A percentile compares a stretch with the other conserved stretches of the same genome.
phyloP scores from a whole-genome alignment of 2,888 invertebrate genomes.

The Scaptomyza parva region DNA sequence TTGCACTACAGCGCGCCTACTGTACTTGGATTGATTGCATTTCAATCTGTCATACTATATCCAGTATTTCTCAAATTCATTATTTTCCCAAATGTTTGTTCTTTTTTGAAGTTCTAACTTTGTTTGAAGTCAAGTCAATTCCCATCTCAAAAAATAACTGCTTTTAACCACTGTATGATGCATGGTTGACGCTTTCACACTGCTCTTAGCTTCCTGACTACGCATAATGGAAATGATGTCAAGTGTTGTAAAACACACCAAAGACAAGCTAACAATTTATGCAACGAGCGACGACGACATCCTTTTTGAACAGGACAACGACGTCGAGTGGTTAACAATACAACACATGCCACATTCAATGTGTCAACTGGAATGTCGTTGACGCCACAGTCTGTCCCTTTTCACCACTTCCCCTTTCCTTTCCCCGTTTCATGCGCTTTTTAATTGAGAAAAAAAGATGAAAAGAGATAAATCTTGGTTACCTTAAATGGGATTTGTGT shows the following conservation, averaged over 20 bases:
- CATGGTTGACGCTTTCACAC: neutral
- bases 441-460: neutral
- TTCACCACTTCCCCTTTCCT: slow-evolving; percentile 30
- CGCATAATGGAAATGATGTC: slow-evolving; percentile 64
- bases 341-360: neutral
- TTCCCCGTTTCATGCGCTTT: slow-evolving; percentile 19
- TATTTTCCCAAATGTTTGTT: too few relatives aligned
- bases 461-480: slow-evolving; percentile 5
- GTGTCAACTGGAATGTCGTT: slow-evolving; percentile 20
- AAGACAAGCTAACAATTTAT: slow-evolving; percentile 28
- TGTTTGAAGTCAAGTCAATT: too few relatives aligned
- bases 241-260: slow-evolving; percentile 57
- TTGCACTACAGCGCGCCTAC: too few relatives aligned
- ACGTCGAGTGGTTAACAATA: slow-evolving; percentile 11
- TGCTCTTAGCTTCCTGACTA: slow-evolving; percentile 38
- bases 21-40: too few relatives aligned
- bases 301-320: slow-evolving; percentile 4
- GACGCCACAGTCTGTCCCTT: slow-evolving; percentile 12
- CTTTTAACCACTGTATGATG: slow-evolving; percentile 23
- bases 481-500: slow-evolving; percentile 30
- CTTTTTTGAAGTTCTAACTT: too few relatives aligned
- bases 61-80: too few relatives aligned
- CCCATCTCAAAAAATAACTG: neutral
- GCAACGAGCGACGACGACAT: slow-evolving; percentile 4
- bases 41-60: too few relatives aligned